Conservation (phyloP, 2,113 vertebrate genomes). For the Ptychochromis oligacanthus region DNA sequence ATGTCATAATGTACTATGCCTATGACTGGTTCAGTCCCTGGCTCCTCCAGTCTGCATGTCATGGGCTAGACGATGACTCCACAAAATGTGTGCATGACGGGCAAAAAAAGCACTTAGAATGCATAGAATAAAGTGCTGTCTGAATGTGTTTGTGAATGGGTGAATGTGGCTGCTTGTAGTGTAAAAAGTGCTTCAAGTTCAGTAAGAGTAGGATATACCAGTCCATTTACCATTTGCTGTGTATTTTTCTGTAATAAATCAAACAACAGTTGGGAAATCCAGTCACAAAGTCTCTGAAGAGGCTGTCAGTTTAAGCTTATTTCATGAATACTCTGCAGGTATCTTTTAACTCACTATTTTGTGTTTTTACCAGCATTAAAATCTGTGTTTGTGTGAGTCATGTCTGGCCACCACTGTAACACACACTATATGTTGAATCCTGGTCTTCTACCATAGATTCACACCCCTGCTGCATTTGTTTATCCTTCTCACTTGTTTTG, state of each 20-base stretch:
- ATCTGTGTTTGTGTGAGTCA: background rate
- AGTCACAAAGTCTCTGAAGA: background rate
- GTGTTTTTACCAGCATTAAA: background rate
- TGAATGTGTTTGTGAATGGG: background rate
- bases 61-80: background rate
- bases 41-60: background rate
- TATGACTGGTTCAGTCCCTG: background rate
- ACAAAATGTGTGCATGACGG: background rate
- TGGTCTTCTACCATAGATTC: background rate
- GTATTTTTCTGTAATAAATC: background rate
- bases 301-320: background rate
- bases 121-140: background rate
- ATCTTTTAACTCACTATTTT: background rate
- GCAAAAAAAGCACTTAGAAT: background rate
- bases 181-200: background rate
- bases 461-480: constrained; percentile 7
- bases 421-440: background rate
- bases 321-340: background rate
- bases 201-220: background rate
- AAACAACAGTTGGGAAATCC: background rate
- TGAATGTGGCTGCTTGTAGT: background rate
- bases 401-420: background rate
- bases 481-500: constrained; percentile 5
- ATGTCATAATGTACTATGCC: background rate
- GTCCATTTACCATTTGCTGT: background rate